Evolutionary conservation across 1,140 invertebrate species (phyloP), one percentile per base, ranked within the genome.

Genomic region (Cyphomyrmex costatus): DNA sequence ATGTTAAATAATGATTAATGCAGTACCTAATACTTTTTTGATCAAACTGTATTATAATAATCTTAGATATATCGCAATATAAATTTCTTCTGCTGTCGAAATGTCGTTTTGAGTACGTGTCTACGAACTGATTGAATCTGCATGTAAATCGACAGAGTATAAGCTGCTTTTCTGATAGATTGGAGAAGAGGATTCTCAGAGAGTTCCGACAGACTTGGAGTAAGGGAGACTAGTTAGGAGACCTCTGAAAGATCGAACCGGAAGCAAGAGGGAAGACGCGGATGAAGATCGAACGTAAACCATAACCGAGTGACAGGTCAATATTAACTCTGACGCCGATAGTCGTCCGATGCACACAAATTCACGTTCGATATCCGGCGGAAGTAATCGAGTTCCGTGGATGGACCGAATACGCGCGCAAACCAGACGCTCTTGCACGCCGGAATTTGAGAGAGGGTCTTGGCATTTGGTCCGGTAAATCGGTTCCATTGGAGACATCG

Each of bases 291-390:
- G 88, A 85, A 36, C 79, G 53, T 80, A 90, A 91, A 85, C 86
- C 77, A 86, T 91, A 91, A 86, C 76, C 88, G 91, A 88, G 79
- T 89, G 91, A 93, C 90, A 91, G 90, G 89, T 90, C 90, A 89
- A 91, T 93, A 93, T 93, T 93, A 92, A 88, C 90, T 90, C 89
- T 58, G 91, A 80, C 85, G 90, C 85, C 85, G 86, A 83, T 78
- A 56, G 73, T 30, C 24, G 24, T 21, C 2, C 33, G 19, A 66
- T 84, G 56, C 70, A 63, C 73, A 53, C 87, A 85, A 92, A 91
- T 93, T 92, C 91, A 83, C 87, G 90, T 92, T 93, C 91, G 89
- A 94, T 94, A 93, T 94, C 94, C 92, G 92, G 58, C 92, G 93
- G 93, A 94, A 92, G 92, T 93, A 92, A 93, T 94, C 90, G 88